Percentiles rank a stretch among this genome's conserved stretches.
phyloP scores from a whole-genome alignment of 2,888 invertebrate species.

The Parnassius mnemosyne region DNA sequence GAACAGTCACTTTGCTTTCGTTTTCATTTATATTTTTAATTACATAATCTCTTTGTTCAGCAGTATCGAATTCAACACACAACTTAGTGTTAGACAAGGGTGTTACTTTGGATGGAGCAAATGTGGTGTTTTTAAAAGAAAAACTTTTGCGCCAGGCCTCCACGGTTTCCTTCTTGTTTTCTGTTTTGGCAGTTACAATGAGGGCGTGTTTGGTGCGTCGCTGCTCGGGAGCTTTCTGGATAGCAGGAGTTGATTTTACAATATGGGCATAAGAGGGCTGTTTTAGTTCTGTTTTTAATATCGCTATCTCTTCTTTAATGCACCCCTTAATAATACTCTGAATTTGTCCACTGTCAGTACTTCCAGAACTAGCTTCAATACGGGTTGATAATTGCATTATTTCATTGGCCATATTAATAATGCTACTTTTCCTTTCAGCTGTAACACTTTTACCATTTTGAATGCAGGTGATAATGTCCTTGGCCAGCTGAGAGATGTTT shows the following conservation, averaged over 20 bases:
- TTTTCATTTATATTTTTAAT: not conserved
- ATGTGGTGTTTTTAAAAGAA: constrained; percentile 1
- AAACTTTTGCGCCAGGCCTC: not conserved
- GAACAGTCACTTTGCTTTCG: not conserved
- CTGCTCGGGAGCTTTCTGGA: not conserved
- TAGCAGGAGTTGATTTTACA: not conserved
- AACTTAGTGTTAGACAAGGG: too few species aligned
- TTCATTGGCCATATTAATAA: not conserved
- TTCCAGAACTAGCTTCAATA: not conserved
- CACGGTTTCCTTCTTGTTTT: not conserved
- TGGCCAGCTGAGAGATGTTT: too few species aligned
- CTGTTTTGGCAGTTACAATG: not conserved
- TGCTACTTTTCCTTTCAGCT: not conserved
- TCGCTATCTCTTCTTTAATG: not conserved
- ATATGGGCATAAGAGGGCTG: not conserved
- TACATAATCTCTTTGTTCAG: not conserved
- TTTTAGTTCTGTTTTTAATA: not conserved
- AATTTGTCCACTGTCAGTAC: too few species aligned
- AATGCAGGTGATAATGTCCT: too few species aligned
- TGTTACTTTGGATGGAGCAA: not conserved
- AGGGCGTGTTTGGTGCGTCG: not conserved
- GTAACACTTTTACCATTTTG: too few species aligned
- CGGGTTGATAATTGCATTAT: not conserved
- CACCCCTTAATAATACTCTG: not conserved
- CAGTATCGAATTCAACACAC: not conserved